A percentile compares a stretch with the other conserved stretches of the same genome.
These are phyloP conservation scores for Microchirus variegatus DNA, from an alignment of 2,797 vertebrate species.

Conservation along the genomic window DNA sequence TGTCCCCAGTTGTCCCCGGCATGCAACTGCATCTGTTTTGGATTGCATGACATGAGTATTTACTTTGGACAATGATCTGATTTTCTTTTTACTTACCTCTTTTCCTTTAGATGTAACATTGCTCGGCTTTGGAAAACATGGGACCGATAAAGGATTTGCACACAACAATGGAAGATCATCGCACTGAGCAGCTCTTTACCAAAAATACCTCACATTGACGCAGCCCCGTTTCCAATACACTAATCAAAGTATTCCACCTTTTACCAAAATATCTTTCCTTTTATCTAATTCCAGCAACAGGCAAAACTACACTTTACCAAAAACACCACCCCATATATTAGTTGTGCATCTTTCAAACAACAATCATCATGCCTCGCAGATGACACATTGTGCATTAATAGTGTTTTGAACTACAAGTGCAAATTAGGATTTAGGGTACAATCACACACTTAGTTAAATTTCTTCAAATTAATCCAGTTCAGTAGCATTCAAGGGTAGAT, in stretches of 20 bases:
- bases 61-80: constrained; percentile 31
- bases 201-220: constrained; percentile 32
- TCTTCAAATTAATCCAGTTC: constrained; percentile 56
- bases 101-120: constrained; percentile 27
- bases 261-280: constrained; percentile 31
- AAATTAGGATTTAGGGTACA: constrained; percentile 36
- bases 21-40: constrained; percentile 55
- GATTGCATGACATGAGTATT: constrained; percentile 47
- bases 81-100: constrained; percentile 40
- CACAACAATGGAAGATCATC: constrained; percentile 34
- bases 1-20: constrained; percentile 57
- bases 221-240: constrained; percentile 39
- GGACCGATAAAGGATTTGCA: constrained; percentile 51
- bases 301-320: neutral
- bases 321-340: constrained; percentile 1
- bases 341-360: constrained; percentile 43
- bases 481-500: constrained; percentile 45
- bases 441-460: constrained; percentile 39
- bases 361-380: constrained; percentile 39
- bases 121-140: constrained; percentile 40
- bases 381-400: constrained; percentile 35
- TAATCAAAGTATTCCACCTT: constrained; percentile 45
- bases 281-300: constrained; percentile 38
- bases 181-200: constrained; percentile 41
- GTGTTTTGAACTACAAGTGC: constrained; percentile 34